Base-by-base conservation (phyloP, 2,888 invertebrate genomes). In the Sphaeridia pumilis region DNA sequence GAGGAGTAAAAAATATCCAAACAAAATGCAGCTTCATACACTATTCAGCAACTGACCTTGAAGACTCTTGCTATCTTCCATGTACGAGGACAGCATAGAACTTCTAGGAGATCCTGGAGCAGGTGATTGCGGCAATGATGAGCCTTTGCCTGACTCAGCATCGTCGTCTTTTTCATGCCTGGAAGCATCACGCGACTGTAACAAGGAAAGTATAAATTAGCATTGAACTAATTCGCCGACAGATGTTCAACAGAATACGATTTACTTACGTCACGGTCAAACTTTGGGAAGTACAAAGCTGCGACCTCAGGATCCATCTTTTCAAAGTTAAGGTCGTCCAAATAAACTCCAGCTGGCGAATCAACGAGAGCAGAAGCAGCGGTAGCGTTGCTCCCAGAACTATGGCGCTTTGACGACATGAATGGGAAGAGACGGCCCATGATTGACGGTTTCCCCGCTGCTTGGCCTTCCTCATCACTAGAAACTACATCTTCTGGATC, bases 81-180 rank as follows among this genome's bases (percentile, higher is more conserved):
- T 60, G 22, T 57, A 59, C 25, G 27, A 34, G 2, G 42, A 27
- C 34, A 63, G 50, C 12, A 50, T 50, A 3, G 59, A 57, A 2
- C 54, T 43, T 52, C 58, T 61, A 35, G 63, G 64, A 14, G 61
- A 63, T 10, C 63, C 63, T 17, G 65, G 65, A 12, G 54, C 58
- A 20, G 89, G 89, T 46, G 93, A 93, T 70, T 93, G 92, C 7
- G 94, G 89, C 65, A 95, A 74, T 48, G 94, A 94, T 35, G 90
- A 87, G 38, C 95, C 95, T 71, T 92, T 92, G 59, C 95, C 95
- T 57, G 93, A 93, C 73, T 95, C 94, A 63, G 85, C 84, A 75
- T 95, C 95, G 70, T 89, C 89, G 65, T 93, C 92, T 57, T 84
- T 69, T 3, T 64, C 61, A 34, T 48, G 51, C 52, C 55, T 50